phyloP scores from a whole-genome alignment of 2,113 vertebrate genomes.

The Pachypanchax playfairii region DNA sequence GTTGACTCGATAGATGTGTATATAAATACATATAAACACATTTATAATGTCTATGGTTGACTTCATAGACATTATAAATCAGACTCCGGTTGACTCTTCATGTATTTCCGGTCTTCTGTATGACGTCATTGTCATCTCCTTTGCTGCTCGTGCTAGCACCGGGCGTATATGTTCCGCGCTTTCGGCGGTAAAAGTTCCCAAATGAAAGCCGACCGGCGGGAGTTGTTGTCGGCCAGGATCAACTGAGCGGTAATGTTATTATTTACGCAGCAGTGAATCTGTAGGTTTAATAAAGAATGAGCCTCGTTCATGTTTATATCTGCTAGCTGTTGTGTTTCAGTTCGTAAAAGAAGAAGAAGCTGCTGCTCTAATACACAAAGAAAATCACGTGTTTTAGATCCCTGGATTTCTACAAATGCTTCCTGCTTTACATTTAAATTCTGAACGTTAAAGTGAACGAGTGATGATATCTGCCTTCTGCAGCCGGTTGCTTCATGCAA shows the following conservation, averaged over 20 bases:
- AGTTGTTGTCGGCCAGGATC: slow-evolving; percentile 45
- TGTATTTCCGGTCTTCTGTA: slow-evolving; percentile 1
- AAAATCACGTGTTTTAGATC: neutral
- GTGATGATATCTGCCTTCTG: too few species aligned
- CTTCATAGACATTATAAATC: too few species aligned
- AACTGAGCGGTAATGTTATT: neutral
- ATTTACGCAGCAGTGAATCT: neutral
- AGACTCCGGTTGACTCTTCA: accelerated
- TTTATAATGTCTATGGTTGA: too few species aligned
- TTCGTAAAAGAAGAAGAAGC: neutral
- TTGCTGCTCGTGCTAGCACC: neutral
- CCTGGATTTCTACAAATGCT: neutral
- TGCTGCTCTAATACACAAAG: too few species aligned
- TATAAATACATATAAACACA: too few species aligned
- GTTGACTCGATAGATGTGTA: too few species aligned
- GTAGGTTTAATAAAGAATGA: neutral
- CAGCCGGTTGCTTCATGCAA: too few species aligned
- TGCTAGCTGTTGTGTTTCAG: slow-evolving; percentile 40
- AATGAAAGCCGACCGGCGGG: slow-evolving; percentile 76
- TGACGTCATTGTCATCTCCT: slow-evolving; percentile 32
- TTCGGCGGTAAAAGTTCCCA: slow-evolving; percentile 41
- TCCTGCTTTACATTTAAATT: neutral
- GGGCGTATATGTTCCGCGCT: slow-evolving; percentile 58
- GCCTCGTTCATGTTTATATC: slow-evolving; percentile 23
- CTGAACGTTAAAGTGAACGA: neutral